These are phyloP conservation scores for Chromoteleia sp. DNA, from an alignment of 2,888 invertebrate genomes.

Conservation along the genomic window DNA sequence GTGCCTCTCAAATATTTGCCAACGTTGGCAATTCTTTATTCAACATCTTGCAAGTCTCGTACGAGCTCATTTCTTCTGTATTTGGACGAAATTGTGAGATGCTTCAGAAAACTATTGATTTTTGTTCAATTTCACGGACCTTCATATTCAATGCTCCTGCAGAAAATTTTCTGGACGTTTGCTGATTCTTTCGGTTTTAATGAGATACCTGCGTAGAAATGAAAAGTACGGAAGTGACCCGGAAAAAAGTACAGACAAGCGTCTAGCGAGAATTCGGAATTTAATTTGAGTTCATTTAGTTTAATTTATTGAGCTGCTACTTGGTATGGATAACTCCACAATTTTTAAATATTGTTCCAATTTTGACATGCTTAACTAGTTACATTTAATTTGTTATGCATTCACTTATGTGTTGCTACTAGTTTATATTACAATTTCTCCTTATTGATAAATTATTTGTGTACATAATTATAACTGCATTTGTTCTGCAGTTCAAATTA, in stretches of 20 bases:
- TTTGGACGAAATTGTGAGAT: conserved; percentile 62
- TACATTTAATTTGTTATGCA: too few species aligned
- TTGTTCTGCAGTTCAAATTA: too few species aligned
- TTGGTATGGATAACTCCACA: neutral
- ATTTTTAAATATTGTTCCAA: neutral
- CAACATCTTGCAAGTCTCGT: conserved; percentile 63
- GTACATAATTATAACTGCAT: too few species aligned
- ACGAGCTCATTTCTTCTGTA: conserved; percentile 62
- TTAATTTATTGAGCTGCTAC: conserved; percentile 22
- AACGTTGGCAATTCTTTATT: conserved; percentile 66
- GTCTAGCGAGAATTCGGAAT: conserved; percentile 21
- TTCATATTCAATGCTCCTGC: conserved; percentile 52
- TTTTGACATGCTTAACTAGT: neutral
- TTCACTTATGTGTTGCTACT: too few species aligned
- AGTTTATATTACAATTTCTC: too few species aligned
- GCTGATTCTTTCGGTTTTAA: conserved; percentile 48
- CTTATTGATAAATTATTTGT: too few species aligned
- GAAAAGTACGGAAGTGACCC: conserved; percentile 44
- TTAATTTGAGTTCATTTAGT: conserved; percentile 22
- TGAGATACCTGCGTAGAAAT: conserved; percentile 52
- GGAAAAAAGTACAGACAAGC: conserved; percentile 28
- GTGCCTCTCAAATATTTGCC: conserved; percentile 66
- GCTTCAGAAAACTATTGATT: conserved; percentile 63
- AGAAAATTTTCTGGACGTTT: conserved; percentile 41
- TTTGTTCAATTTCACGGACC: conserved; percentile 50